A percentile compares a stretch with the other conserved stretches of the same genome.
Evolutionary conservation across 2,888 invertebrate species (phyloP).

Genomic region (Andrena camellia): DNA sequence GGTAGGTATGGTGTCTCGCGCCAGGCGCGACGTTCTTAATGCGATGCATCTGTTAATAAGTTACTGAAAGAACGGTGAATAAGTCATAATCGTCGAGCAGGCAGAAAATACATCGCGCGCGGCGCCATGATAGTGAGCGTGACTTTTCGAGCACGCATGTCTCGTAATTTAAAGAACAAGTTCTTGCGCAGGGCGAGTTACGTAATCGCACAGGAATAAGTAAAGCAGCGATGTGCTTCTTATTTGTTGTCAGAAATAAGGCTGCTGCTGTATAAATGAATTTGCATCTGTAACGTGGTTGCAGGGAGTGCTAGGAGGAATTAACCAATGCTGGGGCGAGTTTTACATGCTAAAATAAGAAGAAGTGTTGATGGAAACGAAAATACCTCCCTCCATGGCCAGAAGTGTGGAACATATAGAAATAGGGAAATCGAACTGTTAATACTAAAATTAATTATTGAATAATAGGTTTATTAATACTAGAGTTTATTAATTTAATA

Average conservation of each 20-base stretch:
- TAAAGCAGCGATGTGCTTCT: slow-evolving; percentile 15
- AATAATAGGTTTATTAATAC: too few relatives aligned
- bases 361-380: too few relatives aligned
- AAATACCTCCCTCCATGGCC: too few relatives aligned
- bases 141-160: slow-evolving; percentile 41
- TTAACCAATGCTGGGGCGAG: not conserved
- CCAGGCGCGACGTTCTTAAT: slow-evolving; percentile 6
- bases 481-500: too few relatives aligned
- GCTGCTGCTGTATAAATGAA: not conserved
- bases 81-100: slow-evolving; percentile 35
- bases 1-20: slow-evolving; percentile 10
- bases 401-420: too few relatives aligned
- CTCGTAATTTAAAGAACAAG: slow-evolving; percentile 52
- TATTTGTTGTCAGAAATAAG: slow-evolving; percentile 16
- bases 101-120: slow-evolving; percentile 16
- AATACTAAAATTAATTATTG: too few relatives aligned
- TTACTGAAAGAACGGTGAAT: slow-evolving; percentile 15
- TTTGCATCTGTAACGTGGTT: not conserved
- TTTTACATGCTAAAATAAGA: too few relatives aligned
- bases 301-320: not conserved
- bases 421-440: too few relatives aligned
- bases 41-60: slow-evolving; percentile 9
- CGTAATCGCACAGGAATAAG: slow-evolving; percentile 27
- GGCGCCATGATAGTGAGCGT: slow-evolving; percentile 33
- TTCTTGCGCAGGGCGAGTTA: slow-evolving; percentile 35